Conservation (phyloP, 2,797 vertebrate species). For the Acrossocheilus fasciatus region DNA sequence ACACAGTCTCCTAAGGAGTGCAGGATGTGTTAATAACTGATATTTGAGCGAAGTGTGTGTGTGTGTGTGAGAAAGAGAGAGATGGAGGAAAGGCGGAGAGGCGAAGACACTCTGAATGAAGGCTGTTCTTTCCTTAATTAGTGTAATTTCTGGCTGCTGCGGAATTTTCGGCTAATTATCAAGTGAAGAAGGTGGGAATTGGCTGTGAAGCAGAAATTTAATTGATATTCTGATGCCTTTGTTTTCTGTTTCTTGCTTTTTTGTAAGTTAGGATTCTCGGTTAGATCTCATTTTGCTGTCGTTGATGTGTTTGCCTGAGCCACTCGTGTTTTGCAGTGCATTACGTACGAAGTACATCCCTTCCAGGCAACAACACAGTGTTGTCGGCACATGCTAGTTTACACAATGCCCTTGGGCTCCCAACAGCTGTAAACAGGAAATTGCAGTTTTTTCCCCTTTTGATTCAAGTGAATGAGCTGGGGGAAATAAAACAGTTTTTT, state of each 20-base stretch:
- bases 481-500: slow-evolving; percentile 44
- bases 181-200: slow-evolving; percentile 71
- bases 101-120: slow-evolving; percentile 58
- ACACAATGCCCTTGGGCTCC: slow-evolving; percentile 61
- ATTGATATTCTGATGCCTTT: slow-evolving; percentile 73
- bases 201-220: slow-evolving; percentile 72
- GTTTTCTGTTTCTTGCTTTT: slow-evolving; percentile 60
- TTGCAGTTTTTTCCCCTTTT: slow-evolving; percentile 42
- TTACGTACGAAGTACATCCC: slow-evolving; percentile 58
- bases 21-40: slow-evolving; percentile 79
- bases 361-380: slow-evolving; percentile 59
- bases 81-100: slow-evolving; percentile 6
- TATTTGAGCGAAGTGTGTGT: slow-evolving; percentile 57
- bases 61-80: slow-evolving; percentile 29
- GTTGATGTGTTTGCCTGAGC: slow-evolving; percentile 38
- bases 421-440: slow-evolving; percentile 54
- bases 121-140: slow-evolving; percentile 72
- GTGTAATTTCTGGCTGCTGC: slow-evolving; percentile 67
- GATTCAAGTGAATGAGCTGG: slow-evolving; percentile 49
- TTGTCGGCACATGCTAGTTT: slow-evolving; percentile 63
- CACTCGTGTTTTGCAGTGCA: slow-evolving; percentile 53
- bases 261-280: slow-evolving; percentile 39
- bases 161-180: slow-evolving; percentile 73
- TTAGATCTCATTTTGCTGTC: background rate
- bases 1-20: slow-evolving; percentile 71